Conservation (phyloP, 2,888 invertebrate species). For the Ypsolopha scabrella region DNA sequence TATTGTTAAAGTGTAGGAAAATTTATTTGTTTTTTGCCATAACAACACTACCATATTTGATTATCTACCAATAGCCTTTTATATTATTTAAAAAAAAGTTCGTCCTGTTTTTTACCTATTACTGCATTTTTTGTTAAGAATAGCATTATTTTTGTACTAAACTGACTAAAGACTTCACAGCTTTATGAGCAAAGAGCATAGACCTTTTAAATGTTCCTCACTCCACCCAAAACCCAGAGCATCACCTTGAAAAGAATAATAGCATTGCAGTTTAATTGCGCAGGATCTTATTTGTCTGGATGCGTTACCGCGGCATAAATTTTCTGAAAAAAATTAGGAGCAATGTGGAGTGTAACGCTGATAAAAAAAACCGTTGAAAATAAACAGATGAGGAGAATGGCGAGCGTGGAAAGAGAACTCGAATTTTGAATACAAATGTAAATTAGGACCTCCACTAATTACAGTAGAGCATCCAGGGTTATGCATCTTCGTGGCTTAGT, state of each 20-base stretch:
- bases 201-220: no score
- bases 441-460: slow-evolving; percentile 71
- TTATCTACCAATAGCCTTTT: no score
- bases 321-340: slow-evolving; percentile 61
- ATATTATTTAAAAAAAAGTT: no score
- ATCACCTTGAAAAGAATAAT: slow-evolving; percentile 2
- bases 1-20: no score
- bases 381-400: slow-evolving; percentile 67
- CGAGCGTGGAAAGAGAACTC: slow-evolving; percentile 51
- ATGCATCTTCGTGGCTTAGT: slow-evolving; percentile 66
- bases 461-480: slow-evolving; percentile 63
- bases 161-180: no score
- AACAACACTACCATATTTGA: no score
- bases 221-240: no score
- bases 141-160: no score
- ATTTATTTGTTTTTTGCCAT: no score
- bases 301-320: slow-evolving; percentile 42
- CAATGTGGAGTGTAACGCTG: slow-evolving; percentile 37
- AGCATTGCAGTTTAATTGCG: neutral
- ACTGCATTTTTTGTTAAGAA: no score
- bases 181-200: no score
- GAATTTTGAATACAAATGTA: slow-evolving; percentile 73
- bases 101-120: no score
- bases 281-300: slow-evolving; percentile 5
- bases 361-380: slow-evolving; percentile 58